These are phyloP conservation scores for Glaucomys volans DNA, from an alignment of 2,113 vertebrate species.

Conservation along the genomic window DNA sequence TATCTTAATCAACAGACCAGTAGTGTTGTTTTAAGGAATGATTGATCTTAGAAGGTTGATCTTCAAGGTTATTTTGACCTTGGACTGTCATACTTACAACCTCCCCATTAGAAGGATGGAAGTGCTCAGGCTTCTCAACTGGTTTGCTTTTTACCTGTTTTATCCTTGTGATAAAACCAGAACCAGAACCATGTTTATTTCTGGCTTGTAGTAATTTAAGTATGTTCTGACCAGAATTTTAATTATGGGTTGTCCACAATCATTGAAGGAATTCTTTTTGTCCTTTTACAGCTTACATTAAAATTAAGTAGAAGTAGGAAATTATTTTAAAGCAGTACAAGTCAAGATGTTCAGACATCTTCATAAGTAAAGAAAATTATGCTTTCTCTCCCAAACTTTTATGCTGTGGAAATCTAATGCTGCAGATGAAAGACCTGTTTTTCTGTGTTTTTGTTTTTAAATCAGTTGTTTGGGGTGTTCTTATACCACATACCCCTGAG, in stretches of 20 bases:
- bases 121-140: neutral
- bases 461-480: neutral
- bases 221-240: neutral
- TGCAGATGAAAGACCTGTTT: neutral
- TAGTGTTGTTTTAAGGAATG: neutral
- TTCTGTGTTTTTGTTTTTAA: neutral
- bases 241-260: neutral
- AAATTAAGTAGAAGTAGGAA: constrained; percentile 55
- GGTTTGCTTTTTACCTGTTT: neutral
- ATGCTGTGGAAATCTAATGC: neutral
- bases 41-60: neutral
- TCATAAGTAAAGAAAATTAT: neutral
- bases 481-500: neutral
- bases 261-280: neutral
- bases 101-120: neutral
- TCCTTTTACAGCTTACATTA: neutral
- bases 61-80: constrained; percentile 21
- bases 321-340: constrained; percentile 28
- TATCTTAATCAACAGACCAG: neutral
- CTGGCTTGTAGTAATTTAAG: constrained; percentile 29
- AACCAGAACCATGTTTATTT: constrained; percentile 30
- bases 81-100: neutral
- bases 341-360: constrained; percentile 35
- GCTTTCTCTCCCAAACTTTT: neutral
- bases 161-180: neutral